Percentiles rank a stretch among this genome's conserved stretches.
phyloP scores from a whole-genome alignment of 1,140 invertebrate species.

The Brachionus asplanchnoidis region DNA sequence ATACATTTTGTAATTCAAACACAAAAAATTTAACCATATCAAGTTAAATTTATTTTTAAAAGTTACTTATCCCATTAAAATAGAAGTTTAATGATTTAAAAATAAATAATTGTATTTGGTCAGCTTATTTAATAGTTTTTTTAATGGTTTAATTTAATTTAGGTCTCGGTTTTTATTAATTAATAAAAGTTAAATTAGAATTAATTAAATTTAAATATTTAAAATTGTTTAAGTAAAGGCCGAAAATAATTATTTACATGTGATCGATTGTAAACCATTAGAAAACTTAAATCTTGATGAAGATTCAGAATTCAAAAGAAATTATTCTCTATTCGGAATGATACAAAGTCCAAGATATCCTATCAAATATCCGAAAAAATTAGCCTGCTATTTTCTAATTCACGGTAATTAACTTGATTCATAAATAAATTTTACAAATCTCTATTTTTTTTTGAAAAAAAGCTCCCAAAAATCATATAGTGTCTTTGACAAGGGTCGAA shows the following conservation, averaged over 20 bases:
- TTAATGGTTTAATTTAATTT: no score
- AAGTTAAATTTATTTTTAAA: no score
- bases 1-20: no score
- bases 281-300: conserved; percentile 13
- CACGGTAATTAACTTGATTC: not conserved
- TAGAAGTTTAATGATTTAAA: no score
- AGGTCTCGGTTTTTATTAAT: no score
- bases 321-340: not conserved
- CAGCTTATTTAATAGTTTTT: no score
- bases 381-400: not conserved
- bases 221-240: not conserved
- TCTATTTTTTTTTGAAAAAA: not conserved
- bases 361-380: not conserved
- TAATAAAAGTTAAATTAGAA: no score
- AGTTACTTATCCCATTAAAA: no score
- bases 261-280: not conserved
- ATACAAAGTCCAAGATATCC: conserved; percentile 15
- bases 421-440: not conserved
- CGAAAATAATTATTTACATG: not conserved
- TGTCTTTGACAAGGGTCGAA: not conserved
- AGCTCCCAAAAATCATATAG: conserved; percentile 8
- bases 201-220: no score
- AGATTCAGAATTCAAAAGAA: not conserved
- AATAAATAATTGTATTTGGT: no score
- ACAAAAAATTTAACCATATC: no score